Base-by-base conservation (phyloP, 30 jellyfish, hydroid and myxozoan genomes). In the Chrysaora quinquecirrha region DNA sequence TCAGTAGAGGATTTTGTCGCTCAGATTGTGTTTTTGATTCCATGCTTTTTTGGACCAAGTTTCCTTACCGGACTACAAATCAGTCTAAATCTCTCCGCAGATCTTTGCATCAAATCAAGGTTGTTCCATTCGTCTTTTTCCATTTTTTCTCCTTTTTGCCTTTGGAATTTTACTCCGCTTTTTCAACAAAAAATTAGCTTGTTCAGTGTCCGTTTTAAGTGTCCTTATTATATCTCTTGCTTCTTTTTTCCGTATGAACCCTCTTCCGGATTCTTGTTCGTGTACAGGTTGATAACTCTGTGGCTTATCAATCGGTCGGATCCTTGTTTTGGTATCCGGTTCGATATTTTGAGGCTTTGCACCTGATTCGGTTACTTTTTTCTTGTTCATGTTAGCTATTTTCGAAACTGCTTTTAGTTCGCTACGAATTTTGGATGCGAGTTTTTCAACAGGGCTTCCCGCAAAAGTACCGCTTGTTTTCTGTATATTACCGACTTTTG, bases 141-240 rank as follows among this genome's bases (percentile, higher is more conserved):
- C n/a, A n/a, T 38, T 52, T 25, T 20, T 52, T 19, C 29, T 20
- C 27, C 64, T 69, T 50, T 52, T 82, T 1, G 46, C 73, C 30
- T 85, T 82, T 35, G 92, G 85, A 16, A 82, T 70, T 48, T 63
- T 34, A 38, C 73, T 82, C 56, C 92, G 73, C 46, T 82, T 82
- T 21, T 85, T 64, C 43, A 82, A 30, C 38, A 82, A 33, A 30
- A 82, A 69, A 35, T 82, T 62, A 6, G 85, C 92, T 11, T 79
- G 20, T 2, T 64, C 75, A 22, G 72, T 35, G 62, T 82, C 92
- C 34, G 65, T 50, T 60, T 82, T 82, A 22, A 82, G 29, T 20
- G 92, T 82, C 80, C 92, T 54, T 30, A 82, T 60, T 24, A 82
- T 60, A 32, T 58, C 66, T 48, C 84, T 52, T 24, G 64, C 31